Base-by-base conservation (phyloP, 2,113 vertebrate species). In the Scomber scombrus region DNA sequence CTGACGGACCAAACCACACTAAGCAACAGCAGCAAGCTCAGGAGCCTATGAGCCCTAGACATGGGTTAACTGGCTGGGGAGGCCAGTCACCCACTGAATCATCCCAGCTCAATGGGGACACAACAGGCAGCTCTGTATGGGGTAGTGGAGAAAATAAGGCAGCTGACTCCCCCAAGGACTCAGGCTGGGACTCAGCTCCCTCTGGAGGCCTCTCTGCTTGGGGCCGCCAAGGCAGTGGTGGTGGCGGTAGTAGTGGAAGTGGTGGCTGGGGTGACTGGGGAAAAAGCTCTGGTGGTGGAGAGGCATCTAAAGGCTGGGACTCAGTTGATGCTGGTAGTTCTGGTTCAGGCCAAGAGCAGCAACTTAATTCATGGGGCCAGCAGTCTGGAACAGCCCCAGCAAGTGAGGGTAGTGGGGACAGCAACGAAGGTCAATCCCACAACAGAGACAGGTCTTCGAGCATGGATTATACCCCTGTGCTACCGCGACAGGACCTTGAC, bases 1-100 rank as follows among this genome's bases (percentile, higher is more conserved):
- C 95, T 95, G 97, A 99, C 87, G 97, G 97, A 96, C 96, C 97
- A 96, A 97, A 97, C 95, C 97, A 97, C 96, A 96, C 96, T 96
- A 98, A 97, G 81, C 85, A 91, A 80, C 91, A 87, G 55, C 85
- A 91, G 77, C 92, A 91, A 92, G 82, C 88, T 86, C 89, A 91
- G 79, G 95, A 96, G 91, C 93, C 95, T 40, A 94, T 95, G 92
- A 96, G 95, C 95, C 97, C 97, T 94, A 93, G 96, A 91, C 96
- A 96, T 91, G 97, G 96, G 91, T 93, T 98, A 94, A 97, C 97
- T 63, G 97, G 96, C 92, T 99, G 98, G 98, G 97, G 97, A 81
- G 90, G 97, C 93, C 97, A 97, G 54, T 97, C 97, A 91, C 93
- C 97, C 94, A 96, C 96, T 93, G 96, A 97, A 86, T 93, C 93